These are phyloP conservation scores for Gastrophysa polygoni DNA, from an alignment of 2,888 invertebrate genomes.

Conservation along the genomic window DNA sequence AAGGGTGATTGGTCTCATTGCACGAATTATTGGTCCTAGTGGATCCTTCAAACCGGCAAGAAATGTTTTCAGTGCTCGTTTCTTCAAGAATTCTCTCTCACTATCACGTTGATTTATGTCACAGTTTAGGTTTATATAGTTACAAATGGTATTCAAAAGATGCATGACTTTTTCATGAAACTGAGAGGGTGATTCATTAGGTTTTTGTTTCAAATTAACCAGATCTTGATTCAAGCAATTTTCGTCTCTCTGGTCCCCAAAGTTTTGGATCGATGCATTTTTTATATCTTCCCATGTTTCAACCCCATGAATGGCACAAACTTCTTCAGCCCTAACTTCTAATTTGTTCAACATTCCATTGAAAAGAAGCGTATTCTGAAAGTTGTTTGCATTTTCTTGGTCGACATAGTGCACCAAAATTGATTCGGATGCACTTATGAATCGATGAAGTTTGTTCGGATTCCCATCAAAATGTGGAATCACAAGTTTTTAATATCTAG, in stretches of 20 bases:
- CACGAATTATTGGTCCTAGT: no score
- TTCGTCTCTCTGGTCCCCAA: no score
- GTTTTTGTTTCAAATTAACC: neutral
- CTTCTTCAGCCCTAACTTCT: conserved; percentile 1
- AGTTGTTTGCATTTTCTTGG: neutral
- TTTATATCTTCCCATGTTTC: no score
- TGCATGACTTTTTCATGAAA: neutral
- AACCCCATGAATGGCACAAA: neutral
- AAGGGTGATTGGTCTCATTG: no score
- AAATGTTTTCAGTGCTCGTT: no score
- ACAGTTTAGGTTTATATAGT: no score
- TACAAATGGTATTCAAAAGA: neutral
- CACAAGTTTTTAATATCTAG: no score
- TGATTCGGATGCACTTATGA: conserved; percentile 2
- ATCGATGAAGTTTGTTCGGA: neutral
- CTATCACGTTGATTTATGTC: no score
- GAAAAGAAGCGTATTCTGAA: neutral
- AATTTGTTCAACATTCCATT: conserved; percentile 4
- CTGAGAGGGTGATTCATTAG: neutral
- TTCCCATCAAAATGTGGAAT: no score
- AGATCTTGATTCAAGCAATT: neutral
- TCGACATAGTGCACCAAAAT: conserved; percentile 18
- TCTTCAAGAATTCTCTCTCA: no score
- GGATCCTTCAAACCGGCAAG: no score
- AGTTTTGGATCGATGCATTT: no score